These are phyloP conservation scores for Channa argus DNA, from an alignment of 2,113 vertebrate genomes.

Conservation along the genomic window DNA sequence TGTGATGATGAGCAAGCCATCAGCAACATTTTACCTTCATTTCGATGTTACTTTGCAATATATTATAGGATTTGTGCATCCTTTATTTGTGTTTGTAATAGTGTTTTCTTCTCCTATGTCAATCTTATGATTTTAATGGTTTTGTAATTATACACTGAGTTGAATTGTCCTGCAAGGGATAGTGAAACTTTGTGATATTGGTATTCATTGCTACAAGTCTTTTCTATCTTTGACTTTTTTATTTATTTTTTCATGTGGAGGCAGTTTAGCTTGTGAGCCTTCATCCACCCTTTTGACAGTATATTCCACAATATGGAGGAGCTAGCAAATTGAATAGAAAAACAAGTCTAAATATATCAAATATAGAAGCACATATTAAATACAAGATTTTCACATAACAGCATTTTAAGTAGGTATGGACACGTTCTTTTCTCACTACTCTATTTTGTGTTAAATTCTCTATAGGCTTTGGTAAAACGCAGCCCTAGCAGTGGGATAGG, in stretches of 20 bases:
- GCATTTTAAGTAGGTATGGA: no score
- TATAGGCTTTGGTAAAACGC: constrained; percentile 94
- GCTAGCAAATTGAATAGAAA: constrained; percentile 25
- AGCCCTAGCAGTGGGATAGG: constrained; percentile 97
- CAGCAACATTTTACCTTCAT: constrained; percentile 52
- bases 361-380: no score
- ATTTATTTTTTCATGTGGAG: constrained; percentile 1
- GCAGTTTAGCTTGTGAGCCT: constrained; percentile 2
- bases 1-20: constrained; percentile 62
- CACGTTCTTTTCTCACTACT: constrained; percentile 14
- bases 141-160: neutral
- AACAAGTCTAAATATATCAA: no score
- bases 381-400: no score
- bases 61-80: constrained; percentile 15
- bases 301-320: constrained; percentile 26
- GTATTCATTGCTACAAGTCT: neutral
- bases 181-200: neutral
- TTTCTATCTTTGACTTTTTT: constrained; percentile 10
- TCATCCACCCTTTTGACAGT: constrained; percentile 28
- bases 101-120: constrained; percentile 12
- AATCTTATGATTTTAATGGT: constrained; percentile 15
- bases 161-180: neutral
- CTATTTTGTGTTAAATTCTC: constrained; percentile 17
- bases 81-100: constrained; percentile 20
- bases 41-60: constrained; percentile 8